Evolutionary conservation across 2,797 vertebrate species (phyloP).

Genomic region (Macropus fuliginosus): DNA sequence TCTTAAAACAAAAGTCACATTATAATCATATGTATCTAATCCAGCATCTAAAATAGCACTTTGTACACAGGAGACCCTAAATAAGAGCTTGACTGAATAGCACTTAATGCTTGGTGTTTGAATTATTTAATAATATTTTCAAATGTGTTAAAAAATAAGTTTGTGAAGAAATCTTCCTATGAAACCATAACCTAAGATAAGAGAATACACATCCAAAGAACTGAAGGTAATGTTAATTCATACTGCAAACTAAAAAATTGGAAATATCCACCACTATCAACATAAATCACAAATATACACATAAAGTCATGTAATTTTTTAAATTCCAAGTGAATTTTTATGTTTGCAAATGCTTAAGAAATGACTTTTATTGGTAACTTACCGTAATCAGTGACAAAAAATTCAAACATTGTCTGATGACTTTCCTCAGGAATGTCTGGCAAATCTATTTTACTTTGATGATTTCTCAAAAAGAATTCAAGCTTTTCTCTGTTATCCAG

Average conservation of each 20-base stretch:
- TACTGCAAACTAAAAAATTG: not conserved
- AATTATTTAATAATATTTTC: not conserved
- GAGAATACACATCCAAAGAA: not conserved
- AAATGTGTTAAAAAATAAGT: not conserved
- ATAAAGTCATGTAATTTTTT: not conserved
- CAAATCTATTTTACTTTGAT: conserved; percentile 82
- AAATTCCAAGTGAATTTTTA: not conserved
- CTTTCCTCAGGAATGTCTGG: conserved; percentile 78
- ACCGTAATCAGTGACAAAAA: conserved; percentile 83
- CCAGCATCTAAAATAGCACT: not conserved
- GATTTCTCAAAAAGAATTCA: conserved; percentile 83
- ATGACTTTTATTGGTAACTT: conserved; percentile 63
- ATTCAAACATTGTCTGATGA: conserved; percentile 86
- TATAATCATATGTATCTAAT: not conserved
- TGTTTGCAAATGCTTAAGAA: not conserved
- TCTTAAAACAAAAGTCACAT: not conserved
- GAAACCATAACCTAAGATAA: not conserved
- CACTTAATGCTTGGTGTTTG: not conserved
- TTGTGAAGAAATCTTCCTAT: not conserved
- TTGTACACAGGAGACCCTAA: not conserved
- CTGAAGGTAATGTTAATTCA: not conserved
- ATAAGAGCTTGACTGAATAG: not conserved
- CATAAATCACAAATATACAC: not conserved
- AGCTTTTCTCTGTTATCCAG: conserved; percentile 85
- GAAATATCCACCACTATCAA: not conserved